Evolutionary conservation across 2,113 vertebrate genomes (phyloP).

Genomic region (Siniperca chuatsi): DNA sequence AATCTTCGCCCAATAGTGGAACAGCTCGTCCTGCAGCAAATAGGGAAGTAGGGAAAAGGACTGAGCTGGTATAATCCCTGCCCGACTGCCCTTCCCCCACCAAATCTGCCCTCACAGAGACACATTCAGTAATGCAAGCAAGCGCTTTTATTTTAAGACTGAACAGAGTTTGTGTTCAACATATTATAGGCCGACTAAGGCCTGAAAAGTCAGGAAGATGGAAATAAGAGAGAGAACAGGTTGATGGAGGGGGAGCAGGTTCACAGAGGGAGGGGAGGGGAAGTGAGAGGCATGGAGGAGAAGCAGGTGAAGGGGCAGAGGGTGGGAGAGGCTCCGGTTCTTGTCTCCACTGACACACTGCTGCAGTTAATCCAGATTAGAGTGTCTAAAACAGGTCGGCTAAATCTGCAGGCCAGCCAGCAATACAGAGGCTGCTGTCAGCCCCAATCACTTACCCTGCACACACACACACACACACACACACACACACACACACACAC

Average conservation of each 20-base stretch:
- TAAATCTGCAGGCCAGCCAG: conserved; percentile 86
- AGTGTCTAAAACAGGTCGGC: conserved; percentile 85
- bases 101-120: conserved; percentile 33
- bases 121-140: conserved; percentile 32
- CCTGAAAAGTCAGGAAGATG: background rate
- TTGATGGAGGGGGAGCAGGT: background rate
- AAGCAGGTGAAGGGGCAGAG: conserved; percentile 68
- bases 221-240: conserved; percentile 13
- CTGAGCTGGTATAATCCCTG: conserved; percentile 79
- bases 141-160: conserved; percentile 15
- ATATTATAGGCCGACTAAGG: background rate
- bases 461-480: conserved; percentile 33
- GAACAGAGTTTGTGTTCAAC: conserved; percentile 1
- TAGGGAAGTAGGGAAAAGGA: conserved; percentile 81
- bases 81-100: conserved; percentile 52
- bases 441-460: conserved; percentile 82
- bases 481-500: conserved; percentile 39
- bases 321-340: conserved; percentile 58
- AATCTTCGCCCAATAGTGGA: conserved; percentile 28
- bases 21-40: conserved; percentile 73
- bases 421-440: conserved; percentile 86
- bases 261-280: background rate
- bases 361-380: conserved; percentile 87
- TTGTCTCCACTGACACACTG: conserved; percentile 84
- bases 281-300: conserved; percentile 15